Conservation (phyloP, 2,797 vertebrate species). For the Mus minutoides region DNA sequence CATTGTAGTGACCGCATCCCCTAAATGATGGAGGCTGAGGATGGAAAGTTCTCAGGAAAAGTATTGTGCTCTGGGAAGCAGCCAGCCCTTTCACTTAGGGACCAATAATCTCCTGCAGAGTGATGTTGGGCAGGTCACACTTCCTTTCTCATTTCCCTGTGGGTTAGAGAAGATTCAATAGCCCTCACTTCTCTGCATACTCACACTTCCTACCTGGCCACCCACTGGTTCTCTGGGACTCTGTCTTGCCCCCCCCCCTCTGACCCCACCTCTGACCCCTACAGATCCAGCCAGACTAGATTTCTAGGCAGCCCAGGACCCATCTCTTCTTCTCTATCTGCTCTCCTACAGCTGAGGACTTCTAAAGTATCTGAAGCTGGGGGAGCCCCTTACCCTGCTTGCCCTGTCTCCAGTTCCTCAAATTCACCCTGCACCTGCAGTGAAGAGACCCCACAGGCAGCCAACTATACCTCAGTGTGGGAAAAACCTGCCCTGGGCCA, state of each 20-base stretch:
- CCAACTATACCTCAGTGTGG: not conserved
- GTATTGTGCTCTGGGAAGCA: not conserved
- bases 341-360: not conserved
- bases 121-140: not conserved
- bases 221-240: not conserved
- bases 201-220: not conserved
- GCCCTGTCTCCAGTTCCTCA: not conserved
- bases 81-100: not conserved
- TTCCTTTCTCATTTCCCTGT: not conserved
- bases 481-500: not conserved
- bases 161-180: not conserved
- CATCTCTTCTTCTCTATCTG: not conserved
- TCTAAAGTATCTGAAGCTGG: not conserved
- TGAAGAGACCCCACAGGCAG: not conserved
- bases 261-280: not conserved
- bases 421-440: not conserved
- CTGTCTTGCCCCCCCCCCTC: not conserved
- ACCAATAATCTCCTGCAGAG: not conserved
- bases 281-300: not conserved
- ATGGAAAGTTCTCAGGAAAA: not conserved
- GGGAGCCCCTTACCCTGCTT: not conserved
- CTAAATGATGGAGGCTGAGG: not conserved
- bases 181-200: not conserved
- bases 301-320: not conserved
- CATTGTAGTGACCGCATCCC: not conserved